Conservation (phyloP, 35 echinoderm and acorn worm species). For the Heliocidaris tuberculata region DNA sequence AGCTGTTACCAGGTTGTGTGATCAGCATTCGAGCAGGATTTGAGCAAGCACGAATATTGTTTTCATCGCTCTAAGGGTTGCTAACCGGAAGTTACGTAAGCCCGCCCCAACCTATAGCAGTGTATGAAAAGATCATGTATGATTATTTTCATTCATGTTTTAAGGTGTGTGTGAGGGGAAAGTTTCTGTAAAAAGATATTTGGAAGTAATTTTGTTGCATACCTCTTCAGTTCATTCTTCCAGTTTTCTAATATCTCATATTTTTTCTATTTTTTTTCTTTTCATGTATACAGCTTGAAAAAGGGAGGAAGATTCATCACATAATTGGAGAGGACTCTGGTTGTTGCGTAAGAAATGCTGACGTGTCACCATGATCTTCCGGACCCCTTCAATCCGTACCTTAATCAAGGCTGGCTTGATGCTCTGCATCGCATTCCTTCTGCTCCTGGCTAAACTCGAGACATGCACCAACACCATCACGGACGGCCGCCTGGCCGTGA, state of each 20-base stretch:
- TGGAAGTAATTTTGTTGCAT: neutral
- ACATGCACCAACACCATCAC: constrained; percentile 70
- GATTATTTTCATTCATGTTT: too few relatives aligned
- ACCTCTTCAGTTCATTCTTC: neutral
- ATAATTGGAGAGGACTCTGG: neutral
- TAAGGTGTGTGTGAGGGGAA: too few relatives aligned
- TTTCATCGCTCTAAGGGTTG: too few relatives aligned
- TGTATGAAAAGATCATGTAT: too few relatives aligned
- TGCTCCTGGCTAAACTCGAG: constrained; percentile 83
- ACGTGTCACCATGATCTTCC: constrained; percentile 49
- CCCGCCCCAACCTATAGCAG: too few relatives aligned
- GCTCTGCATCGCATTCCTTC: constrained; percentile 69
- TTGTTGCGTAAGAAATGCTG: neutral
- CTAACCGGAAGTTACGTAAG: too few relatives aligned
- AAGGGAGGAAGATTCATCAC: neutral
- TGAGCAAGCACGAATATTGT: too few relatives aligned
- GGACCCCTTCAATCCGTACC: constrained; percentile 61
- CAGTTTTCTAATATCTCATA: neutral
- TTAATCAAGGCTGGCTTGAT: constrained; percentile 84
- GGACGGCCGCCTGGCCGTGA: constrained; percentile 32
- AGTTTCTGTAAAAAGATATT: too few relatives aligned
- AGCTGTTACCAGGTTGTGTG: too few relatives aligned
- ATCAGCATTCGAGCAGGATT: too few relatives aligned
- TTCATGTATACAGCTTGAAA: neutral
- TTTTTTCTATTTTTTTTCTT: neutral